A percentile compares a stretch with the other conserved stretches of the same genome.
These are phyloP conservation scores for Riparia riparia DNA, from an alignment of 2,113 vertebrate species.

Conservation along the genomic window DNA sequence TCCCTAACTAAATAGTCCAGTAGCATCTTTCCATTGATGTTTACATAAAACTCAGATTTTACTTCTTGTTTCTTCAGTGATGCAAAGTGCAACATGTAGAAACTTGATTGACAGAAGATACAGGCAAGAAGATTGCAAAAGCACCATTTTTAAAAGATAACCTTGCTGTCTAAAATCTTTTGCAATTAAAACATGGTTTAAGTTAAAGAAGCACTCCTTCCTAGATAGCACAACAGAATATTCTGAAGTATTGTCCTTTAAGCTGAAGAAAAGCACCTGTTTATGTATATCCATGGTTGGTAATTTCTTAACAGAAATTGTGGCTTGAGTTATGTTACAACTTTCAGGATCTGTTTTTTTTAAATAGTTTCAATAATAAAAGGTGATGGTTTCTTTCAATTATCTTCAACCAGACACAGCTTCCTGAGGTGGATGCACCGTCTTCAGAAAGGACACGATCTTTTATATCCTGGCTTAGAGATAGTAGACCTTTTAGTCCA, in stretches of 20 bases:
- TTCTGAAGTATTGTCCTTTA: neutral
- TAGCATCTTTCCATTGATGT: neutral
- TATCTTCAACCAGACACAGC: slow-evolving; percentile 79
- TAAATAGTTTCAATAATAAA: neutral
- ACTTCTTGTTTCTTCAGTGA: neutral
- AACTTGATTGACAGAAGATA: neutral
- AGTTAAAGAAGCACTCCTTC: neutral
- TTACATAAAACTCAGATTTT: neutral
- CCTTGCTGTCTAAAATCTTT: neutral
- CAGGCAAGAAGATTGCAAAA: neutral
- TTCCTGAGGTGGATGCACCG: slow-evolving; percentile 88
- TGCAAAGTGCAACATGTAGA: neutral
- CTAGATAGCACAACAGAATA: neutral
- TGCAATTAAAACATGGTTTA: neutral
- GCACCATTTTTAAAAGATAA: neutral
- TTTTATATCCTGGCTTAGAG: slow-evolving; percentile 93
- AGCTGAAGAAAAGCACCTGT: neutral
- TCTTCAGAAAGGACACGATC: slow-evolving; percentile 88
- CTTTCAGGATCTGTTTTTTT: neutral
- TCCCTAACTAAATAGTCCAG: neutral
- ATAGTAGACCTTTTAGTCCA: slow-evolving; percentile 85
- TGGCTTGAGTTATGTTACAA: neutral
- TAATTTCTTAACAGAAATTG: neutral
- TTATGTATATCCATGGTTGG: neutral
- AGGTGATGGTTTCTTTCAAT: neutral